Evolutionary conservation across 30 jellyfish, hydroid and myxozoan species (phyloP), one percentile per base, ranked within the genome.

Genomic region (Turritopsis dohrnii): DNA sequence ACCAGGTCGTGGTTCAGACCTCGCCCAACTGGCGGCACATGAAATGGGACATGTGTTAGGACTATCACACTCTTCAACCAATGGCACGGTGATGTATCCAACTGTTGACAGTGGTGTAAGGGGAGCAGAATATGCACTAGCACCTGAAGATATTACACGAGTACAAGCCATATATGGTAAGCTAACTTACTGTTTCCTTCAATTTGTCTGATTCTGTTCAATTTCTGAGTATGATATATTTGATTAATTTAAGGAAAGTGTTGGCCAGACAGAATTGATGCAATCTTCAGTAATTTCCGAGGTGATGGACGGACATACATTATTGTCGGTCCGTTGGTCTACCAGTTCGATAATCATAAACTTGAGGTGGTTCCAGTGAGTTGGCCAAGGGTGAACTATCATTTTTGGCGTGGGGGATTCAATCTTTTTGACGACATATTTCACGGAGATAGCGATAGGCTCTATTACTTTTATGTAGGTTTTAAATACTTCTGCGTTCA

Each of bases 31-130:
- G 18, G 74, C 71, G 24, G 53, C 72, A 65, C 89, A 82, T 71
- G 89, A 82, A 29, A 74, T 82, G 4, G 89, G 89, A 65, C 89
- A 82, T 29, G 89, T 82, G 8, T 26, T 82, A 5, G 89, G 89
- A 7, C n/a, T 82, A 8, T 21, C 73, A 29, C 89, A 82, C 71
- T 25, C 86, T 22, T 13, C 52, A 69, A n/a, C 52, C 8, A 20
- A 26, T 16, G 29, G 29, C 5, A 65, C 89, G 9, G 74, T 82
- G 0, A 82, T 82, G 89, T 66, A 23, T 29, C 89, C 86, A 4
- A 80, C 87, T 1, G 72, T 77, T 19, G 9, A 69, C 30, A 7
- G 30, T 19, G 72, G 71, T 28, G 8, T 66, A 30, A 52, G 21
- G 28, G 85, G 71, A 53, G 71, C 66, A 17, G 29, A 28, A 13